Evolutionary conservation across 2,888 invertebrate genomes (phyloP).

Genomic region (Melikaiella ostensackeni): DNA sequence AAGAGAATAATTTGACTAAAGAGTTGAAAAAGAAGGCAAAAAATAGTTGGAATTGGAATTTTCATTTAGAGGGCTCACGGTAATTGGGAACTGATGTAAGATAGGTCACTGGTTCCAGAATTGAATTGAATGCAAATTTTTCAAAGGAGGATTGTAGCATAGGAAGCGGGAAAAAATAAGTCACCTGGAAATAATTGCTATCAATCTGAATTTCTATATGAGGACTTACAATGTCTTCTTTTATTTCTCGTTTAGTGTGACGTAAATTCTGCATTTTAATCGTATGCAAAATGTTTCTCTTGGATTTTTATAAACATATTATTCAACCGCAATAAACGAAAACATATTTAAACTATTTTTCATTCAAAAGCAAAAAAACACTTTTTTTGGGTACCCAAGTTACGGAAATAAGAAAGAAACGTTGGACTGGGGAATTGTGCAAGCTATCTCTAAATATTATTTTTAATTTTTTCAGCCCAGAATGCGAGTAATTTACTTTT

Average conservation of each 20-base stretch:
- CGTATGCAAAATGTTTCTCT: too few species aligned
- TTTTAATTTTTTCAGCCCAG: neutral
- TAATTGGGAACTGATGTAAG: constrained; percentile 5
- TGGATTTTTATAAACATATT: too few species aligned
- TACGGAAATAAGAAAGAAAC: neutral
- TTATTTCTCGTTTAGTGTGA: too few species aligned
- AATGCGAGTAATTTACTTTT: neutral
- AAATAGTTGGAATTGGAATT: neutral
- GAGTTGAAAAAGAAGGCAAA: neutral
- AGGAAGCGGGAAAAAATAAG: neutral
- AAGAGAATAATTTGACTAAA: constrained; percentile 12
- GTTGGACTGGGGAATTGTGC: too few species aligned
- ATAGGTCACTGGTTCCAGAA: constrained; percentile 15
- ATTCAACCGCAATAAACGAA: too few species aligned
- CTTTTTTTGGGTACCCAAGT: too few species aligned
- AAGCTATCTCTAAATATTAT: neutral
- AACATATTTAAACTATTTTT: too few species aligned
- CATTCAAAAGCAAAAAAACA: too few species aligned
- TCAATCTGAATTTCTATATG: too few species aligned
- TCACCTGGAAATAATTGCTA: neutral
- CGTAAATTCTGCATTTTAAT: too few species aligned
- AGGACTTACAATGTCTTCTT: too few species aligned
- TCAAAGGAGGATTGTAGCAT: neutral
- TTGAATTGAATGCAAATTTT: constrained; percentile 19
- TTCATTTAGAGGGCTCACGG: neutral